Evolutionary conservation across 2,797 vertebrate genomes (phyloP).

Genomic region (Ambastaia sidthimunki): DNA sequence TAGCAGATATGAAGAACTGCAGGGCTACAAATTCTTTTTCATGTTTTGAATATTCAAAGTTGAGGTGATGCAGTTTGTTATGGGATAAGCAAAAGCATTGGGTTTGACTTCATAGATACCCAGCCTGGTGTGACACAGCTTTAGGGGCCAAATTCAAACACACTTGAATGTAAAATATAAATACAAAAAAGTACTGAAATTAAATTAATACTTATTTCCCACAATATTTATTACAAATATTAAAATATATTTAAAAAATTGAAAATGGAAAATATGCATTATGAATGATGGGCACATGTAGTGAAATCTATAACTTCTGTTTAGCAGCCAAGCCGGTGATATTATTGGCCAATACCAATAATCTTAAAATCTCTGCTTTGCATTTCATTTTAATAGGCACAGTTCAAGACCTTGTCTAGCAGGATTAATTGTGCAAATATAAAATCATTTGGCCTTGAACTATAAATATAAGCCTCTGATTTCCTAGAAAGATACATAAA

Average conservation of each 20-base stretch:
- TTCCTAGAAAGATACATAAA: conserved; percentile 18
- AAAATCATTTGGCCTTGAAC: background rate
- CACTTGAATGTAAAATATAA: no score
- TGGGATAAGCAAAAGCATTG: background rate
- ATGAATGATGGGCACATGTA: no score
- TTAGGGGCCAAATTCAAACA: no score
- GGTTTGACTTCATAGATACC: background rate
- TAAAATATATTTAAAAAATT: no score
- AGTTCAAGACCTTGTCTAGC: conserved; percentile 2
- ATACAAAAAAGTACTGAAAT: no score
- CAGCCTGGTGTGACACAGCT: no score
- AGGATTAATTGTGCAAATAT: background rate
- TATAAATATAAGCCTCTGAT: conserved; percentile 8
- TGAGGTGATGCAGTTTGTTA: background rate
- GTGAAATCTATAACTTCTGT: conserved; percentile 6
- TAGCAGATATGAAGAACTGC: background rate
- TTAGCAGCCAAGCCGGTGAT: no score
- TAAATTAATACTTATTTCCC: no score
- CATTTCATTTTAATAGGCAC: background rate
- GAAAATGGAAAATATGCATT: no score
- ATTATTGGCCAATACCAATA: conserved; percentile 2
- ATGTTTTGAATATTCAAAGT: background rate
- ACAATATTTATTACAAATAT: no score
- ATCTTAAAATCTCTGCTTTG: background rate
- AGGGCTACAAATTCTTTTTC: background rate